These are phyloP conservation scores for Drosophila albomicans DNA, from an alignment of 1,140 invertebrate species.

Conservation along the genomic window DNA sequence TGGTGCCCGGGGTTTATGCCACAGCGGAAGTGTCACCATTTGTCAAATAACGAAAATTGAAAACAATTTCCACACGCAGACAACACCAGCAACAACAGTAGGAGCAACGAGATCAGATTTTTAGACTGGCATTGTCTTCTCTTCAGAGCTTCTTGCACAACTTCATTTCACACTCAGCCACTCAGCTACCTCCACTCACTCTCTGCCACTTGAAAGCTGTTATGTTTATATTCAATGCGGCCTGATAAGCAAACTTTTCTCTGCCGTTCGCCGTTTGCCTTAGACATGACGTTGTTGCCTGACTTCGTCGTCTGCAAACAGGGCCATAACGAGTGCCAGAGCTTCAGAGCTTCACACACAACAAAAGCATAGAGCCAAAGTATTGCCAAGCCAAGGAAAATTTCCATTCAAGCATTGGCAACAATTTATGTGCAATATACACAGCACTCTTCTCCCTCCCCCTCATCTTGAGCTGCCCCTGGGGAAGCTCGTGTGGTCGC, in stretches of 20 bases:
- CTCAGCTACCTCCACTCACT: not conserved
- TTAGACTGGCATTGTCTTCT: conserved; percentile 59
- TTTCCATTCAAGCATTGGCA: conserved; percentile 61
- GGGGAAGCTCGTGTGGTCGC: conserved; percentile 45
- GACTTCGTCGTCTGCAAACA: conserved; percentile 29
- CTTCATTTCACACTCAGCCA: conserved; percentile 49
- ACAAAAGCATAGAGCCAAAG: conserved; percentile 2
- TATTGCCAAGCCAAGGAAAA: conserved; percentile 52
- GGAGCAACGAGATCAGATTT: conserved; percentile 51
- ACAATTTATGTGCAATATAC: conserved; percentile 45
- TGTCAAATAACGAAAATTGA: conserved; percentile 85
- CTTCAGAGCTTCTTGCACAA: conserved; percentile 53
- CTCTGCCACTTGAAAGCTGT: conserved; percentile 1
- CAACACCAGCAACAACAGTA: conserved; percentile 18
- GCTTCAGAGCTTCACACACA: conserved; percentile 1
- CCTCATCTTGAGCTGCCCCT: not conserved
- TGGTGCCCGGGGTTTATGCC: conserved; percentile 58
- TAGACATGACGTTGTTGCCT: too few species aligned
- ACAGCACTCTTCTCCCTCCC: not conserved
- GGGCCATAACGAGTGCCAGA: conserved; percentile 43
- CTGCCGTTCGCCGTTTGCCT: conserved; percentile 14
- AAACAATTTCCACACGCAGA: conserved; percentile 78
- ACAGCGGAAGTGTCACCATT: conserved; percentile 84
- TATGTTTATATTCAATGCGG: conserved; percentile 57
- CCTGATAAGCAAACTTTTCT: conserved; percentile 60